A percentile compares a stretch with the other conserved stretches of the same genome.
Conservation (phyloP, 2,113 vertebrate genomes). For the Pygoscelis adeliae region DNA sequence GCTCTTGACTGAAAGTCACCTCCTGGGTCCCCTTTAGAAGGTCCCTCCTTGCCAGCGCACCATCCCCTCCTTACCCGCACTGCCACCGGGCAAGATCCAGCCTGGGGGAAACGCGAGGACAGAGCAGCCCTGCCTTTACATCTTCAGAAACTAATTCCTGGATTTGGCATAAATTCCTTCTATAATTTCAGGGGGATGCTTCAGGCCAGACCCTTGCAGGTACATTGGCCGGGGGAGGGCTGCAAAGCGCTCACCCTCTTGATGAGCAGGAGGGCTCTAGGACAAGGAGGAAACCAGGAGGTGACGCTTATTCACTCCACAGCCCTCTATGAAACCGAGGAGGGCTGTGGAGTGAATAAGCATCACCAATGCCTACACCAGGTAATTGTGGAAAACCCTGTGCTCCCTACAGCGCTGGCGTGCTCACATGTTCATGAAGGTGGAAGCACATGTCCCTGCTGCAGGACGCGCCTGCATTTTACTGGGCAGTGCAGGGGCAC, state of each 20-base stretch:
- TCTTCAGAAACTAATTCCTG: not conserved
- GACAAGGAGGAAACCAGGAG: not conserved
- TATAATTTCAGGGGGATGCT: not conserved
- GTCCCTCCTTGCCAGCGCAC: not conserved
- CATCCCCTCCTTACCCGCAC: not conserved
- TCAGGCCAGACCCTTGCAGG: not conserved
- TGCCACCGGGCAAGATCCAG: not conserved
- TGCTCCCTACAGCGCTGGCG: rapidly evolving
- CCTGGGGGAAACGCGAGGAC: rapidly evolving
- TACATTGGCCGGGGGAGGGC: rapidly evolving
- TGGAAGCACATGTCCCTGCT: not conserved
- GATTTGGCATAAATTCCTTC: not conserved
- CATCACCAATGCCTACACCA: rapidly evolving
- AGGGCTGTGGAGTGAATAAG: not conserved
- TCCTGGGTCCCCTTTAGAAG: not conserved
- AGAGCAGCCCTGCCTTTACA: not conserved
- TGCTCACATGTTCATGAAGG: rapidly evolving
- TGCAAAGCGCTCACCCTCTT: not conserved
- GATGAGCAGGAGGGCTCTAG: not conserved
- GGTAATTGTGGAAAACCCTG: not conserved
- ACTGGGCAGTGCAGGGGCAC: rapidly evolving
- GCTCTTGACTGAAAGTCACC: not conserved
- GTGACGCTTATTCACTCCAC: no score
- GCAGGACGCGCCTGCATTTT: not conserved
- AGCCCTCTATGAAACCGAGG: not conserved